phyloP scores from a whole-genome alignment of 1,140 invertebrate species.

The Megalonaias nervosa region DNA sequence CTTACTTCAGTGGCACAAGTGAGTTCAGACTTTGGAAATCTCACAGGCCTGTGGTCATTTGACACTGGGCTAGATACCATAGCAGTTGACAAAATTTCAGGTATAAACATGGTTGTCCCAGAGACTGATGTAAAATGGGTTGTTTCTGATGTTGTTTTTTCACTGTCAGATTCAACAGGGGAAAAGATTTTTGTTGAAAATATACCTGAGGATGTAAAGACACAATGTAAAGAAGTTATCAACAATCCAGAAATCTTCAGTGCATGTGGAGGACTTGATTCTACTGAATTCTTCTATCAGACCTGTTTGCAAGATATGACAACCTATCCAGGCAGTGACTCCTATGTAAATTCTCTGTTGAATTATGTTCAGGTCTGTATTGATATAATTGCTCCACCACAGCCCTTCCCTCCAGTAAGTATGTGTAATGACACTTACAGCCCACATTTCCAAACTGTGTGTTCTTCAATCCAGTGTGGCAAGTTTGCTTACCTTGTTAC shows the following conservation, averaged over 20 bases:
- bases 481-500: not conserved
- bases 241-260: constrained; percentile 12
- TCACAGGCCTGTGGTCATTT: constrained; percentile 31
- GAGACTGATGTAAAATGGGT: constrained; percentile 18
- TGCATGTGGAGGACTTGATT: constrained; percentile 28
- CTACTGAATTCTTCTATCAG: constrained; percentile 26
- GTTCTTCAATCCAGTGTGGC: too few relatives aligned
- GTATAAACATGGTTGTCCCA: constrained; percentile 25
- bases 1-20: constrained; percentile 14
- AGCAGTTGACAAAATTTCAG: constrained; percentile 18
- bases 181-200: not conserved
- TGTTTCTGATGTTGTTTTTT: constrained; percentile 3
- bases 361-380: constrained; percentile 29
- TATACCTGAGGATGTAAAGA: not conserved
- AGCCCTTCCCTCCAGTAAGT: constrained; percentile 17
- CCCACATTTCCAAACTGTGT: too few relatives aligned
- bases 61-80: constrained; percentile 25
- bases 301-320: constrained; percentile 27
- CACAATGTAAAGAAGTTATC: constrained; percentile 24
- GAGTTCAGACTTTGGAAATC: constrained; percentile 14
- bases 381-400: constrained; percentile 16
- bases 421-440: constrained; percentile 27
- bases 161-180: constrained; percentile 6
- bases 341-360: constrained; percentile 28
- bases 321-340: not conserved